Percentiles rank a stretch among this genome's conserved stretches.
Conservation (phyloP, 92 coral and sea anemone genomes). For the Anthopleura xanthogrammica region DNA sequence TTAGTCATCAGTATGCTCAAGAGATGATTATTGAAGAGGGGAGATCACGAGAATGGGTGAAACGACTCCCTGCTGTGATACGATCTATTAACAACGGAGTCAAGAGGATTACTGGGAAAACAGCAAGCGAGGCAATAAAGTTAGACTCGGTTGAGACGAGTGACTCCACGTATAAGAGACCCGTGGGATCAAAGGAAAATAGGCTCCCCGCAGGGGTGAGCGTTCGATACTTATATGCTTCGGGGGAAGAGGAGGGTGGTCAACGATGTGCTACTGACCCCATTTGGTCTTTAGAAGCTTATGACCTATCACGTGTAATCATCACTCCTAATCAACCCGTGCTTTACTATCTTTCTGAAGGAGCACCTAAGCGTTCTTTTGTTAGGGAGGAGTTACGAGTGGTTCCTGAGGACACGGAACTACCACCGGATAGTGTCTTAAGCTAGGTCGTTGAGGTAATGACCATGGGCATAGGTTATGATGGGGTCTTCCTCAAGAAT, state of each 20-base stretch:
- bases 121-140: background rate
- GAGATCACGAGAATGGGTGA: slow-evolving; percentile 16
- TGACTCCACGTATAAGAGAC: background rate
- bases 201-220: no score
- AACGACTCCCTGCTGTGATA: slow-evolving; percentile 12
- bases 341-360: slow-evolving; percentile 20
- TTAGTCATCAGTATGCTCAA: slow-evolving; percentile 29
- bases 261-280: no score
- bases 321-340: no score
- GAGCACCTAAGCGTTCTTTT: background rate
- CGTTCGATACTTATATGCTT: no score
- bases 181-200: slow-evolving; percentile 7
- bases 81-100: background rate
- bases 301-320: no score
- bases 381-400: slow-evolving; percentile 16
- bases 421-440: background rate
- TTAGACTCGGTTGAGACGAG: background rate
- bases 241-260: no score
- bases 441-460: no score
- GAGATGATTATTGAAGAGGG: slow-evolving; percentile 1
- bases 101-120: background rate
- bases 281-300: no score
- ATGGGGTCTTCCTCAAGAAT: no score
- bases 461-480: no score
- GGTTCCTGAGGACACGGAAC: background rate